Base-by-base conservation (phyloP, 2,797 vertebrate genomes). In the Hephaestus fuliginosus region DNA sequence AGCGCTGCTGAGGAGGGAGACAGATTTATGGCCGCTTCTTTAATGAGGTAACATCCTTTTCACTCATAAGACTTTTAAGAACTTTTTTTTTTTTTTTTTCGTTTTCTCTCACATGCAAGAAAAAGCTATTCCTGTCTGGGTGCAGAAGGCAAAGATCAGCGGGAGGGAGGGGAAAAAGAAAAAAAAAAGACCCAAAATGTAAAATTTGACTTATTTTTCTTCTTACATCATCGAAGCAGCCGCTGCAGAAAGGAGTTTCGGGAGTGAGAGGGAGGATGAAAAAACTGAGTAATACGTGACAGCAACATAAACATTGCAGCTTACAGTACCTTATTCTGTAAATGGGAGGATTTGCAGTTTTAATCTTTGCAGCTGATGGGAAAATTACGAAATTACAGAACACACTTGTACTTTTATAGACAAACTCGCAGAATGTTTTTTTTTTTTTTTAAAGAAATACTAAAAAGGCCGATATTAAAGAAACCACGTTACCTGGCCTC, bases 1-100 rank as follows among this genome's bases (percentile, higher is more conserved):
- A 74, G 94, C 88, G 95, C 84, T 75, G 86, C 87, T 95, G 93
- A 95, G 78, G 74, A 84, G 86, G 41, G 61, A 84, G 95, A 95
- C 95, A 94, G 92, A 93, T 95, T 96, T 95, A 96, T 87, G 84
- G 87, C 85, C 80, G 73, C 88, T 86, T 88, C 92, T 94, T 93
- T 95, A 96, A 95, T 95, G 93, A 96, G 94, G 91, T 93, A 94
- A 95, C 95, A 94, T 95, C 94, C 92, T 95, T 94, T 94, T 95
- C 92, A 91, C 94, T 94, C 92, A 86, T 90, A 94, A 92, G 89
- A 91, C 86, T 89, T 92, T 92, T 88, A 92, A 89, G 88, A 93
- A 92, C 62, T 57, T 84, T 81, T 82, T 87, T 57, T 84, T 81
- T 82, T 86, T 77, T 88, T 73, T 82, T 25, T 25, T 25, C 25